Evolutionary conservation across 2,888 invertebrate species (phyloP).

Genomic region (Drosophila buzzatii): DNA sequence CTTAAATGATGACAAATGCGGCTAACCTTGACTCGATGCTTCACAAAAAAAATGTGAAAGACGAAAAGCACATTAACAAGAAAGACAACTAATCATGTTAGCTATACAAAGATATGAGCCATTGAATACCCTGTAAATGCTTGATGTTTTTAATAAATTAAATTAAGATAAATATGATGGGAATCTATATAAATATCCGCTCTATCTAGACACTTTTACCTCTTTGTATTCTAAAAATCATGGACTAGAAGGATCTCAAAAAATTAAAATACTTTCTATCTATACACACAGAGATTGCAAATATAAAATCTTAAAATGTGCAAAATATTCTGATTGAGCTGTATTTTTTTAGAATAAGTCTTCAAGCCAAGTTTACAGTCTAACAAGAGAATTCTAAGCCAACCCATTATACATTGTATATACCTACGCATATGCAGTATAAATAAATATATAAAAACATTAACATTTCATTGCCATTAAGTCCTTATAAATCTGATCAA

Average conservation of each 20-base stretch:
- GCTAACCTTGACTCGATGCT: conserved; percentile 67
- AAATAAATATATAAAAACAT: neutral
- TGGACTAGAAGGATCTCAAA: too few species aligned
- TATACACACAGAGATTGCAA: too few species aligned
- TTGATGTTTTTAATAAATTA: too few species aligned
- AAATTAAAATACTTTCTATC: too few species aligned
- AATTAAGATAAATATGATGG: neutral
- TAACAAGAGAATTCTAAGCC: neutral
- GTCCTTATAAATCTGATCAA: neutral
- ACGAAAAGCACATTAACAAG: conserved; percentile 31
- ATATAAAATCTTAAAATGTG: too few species aligned
- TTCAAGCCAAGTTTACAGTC: neutral
- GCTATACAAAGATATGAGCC: neutral
- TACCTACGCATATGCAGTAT: neutral
- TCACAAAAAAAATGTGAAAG: conserved; percentile 25
- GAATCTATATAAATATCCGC: neutral
- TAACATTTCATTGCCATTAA: neutral
- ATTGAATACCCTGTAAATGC: conserved; percentile 28
- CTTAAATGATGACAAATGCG: conserved; percentile 76
- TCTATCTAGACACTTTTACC: neutral
- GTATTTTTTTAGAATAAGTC: neutral
- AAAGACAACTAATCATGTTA: neutral
- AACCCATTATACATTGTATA: neutral
- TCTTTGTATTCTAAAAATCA: too few species aligned
- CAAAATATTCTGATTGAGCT: too few species aligned